Evolutionary conservation across 2,888 invertebrate genomes (phyloP).

Genomic region (Cephonodes hylas): DNA sequence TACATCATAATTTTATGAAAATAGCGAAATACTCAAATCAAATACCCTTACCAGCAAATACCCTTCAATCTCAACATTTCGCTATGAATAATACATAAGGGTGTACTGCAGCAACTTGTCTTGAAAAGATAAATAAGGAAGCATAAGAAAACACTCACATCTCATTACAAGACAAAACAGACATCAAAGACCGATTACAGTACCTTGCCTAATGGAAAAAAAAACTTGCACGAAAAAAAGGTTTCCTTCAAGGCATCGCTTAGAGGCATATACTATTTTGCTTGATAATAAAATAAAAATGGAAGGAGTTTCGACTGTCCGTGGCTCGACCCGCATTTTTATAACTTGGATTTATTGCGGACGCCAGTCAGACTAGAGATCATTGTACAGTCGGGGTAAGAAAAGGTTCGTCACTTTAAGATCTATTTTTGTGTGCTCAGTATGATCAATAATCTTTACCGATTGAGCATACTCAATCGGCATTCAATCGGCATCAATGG

Average conservation of each 20-base stretch:
- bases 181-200: background rate
- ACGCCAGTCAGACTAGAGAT: conserved; percentile 41
- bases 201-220: conserved; percentile 14
- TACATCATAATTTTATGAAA: too few species aligned
- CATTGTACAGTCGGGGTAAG: too few species aligned
- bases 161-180: conserved; percentile 1
- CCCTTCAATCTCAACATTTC: background rate
- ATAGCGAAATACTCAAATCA: too few species aligned
- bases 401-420: too few species aligned
- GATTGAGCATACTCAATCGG: too few species aligned
- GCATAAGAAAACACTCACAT: conserved; percentile 3
- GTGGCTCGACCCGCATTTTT: conserved; percentile 41
- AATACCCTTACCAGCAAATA: background rate
- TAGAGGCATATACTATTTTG: conserved; percentile 27
- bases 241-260: conserved; percentile 22
- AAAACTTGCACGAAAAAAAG: conserved; percentile 37
- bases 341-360: conserved; percentile 46
- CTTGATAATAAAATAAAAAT: conserved; percentile 43
- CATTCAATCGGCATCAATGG: too few species aligned
- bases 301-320: conserved; percentile 36
- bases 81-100: background rate
- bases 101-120: background rate
- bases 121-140: background rate
- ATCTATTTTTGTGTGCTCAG: too few species aligned
- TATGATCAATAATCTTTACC: too few species aligned